Evolutionary conservation across 2,113 vertebrate species (phyloP), one percentile per base, ranked within the genome.

Genomic region (Cyanoderma ruficeps): DNA sequence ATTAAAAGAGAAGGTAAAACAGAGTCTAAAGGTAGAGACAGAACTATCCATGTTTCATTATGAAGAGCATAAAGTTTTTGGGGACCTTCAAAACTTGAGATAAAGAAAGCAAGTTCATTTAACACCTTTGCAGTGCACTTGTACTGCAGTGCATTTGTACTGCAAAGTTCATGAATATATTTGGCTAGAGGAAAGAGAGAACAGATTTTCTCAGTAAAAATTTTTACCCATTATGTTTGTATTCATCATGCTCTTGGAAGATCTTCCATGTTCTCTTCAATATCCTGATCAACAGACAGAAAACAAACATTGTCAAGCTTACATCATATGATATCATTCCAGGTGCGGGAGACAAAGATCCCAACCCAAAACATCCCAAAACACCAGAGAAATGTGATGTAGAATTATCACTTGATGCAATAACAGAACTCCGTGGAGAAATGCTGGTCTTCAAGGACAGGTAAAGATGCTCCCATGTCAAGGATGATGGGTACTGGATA

Each of bases 371-470:
- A 87, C 97, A 97, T 39, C 97, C 98, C 17, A 97, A 97, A 95
- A 99, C 99, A 15, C 99, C 99, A 15, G 97, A 99, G 52, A 98
- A 98, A 87, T 99, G 99, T 96, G 98, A 99, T 59, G 95, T 90
- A 12, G 93, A 97, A 13, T 95, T 99, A 91, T 97, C 98, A 10
- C 94, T 99, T 60, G 99, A 99, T 77, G 99, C 99, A 44, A 98
- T 99, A 39, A 97, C 98, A 75, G 98, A 96, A 53, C 97, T 99
- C 84, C 97, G 99, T 78, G 99, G 99, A 96, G 99, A 99, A 96
- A 98, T 96, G 71, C 55, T 99, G 59, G 96, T 99, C 96, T 99
- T 99, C 96, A 99, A 99, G 95, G 98, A 98, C 97, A 98, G 98
- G 99, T 99, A 98, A 80, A 52, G 25, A 50, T 31, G 35, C 7